A percentile compares a stretch with the other conserved stretches of the same genome.
These are phyloP conservation scores for Saccostrea glomerata DNA, from an alignment of 1,140 invertebrate genomes.

Conservation along the genomic window DNA sequence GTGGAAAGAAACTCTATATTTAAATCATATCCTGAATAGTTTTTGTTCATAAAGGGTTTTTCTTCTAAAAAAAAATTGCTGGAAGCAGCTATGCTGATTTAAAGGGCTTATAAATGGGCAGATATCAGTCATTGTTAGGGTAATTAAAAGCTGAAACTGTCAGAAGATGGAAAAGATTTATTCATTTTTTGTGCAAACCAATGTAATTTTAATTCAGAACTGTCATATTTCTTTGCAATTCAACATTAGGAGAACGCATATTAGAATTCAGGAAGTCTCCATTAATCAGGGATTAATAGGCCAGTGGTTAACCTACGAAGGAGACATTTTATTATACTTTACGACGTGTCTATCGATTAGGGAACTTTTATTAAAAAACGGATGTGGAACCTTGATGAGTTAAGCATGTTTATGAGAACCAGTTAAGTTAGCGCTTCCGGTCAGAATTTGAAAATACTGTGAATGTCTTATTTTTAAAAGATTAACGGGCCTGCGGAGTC, in stretches of 20 bases:
- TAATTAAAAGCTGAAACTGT: not conserved
- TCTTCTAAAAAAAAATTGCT: too few species aligned
- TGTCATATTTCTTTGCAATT: not conserved
- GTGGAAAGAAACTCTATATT: too few species aligned
- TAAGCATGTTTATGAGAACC: not conserved
- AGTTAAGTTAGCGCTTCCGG: conserved; percentile 24
- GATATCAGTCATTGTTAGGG: not conserved
- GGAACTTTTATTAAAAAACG: not conserved
- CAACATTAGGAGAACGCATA: not conserved
- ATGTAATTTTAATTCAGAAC: not conserved
- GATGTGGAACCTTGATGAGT: not conserved
- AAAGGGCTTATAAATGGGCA: not conserved
- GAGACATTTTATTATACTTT: conserved; percentile 5
- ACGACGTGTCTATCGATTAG: conserved; percentile 1
- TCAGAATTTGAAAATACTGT: not conserved
- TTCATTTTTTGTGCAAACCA: not conserved
- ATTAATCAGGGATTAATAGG: not conserved
- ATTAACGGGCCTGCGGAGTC: too few species aligned
- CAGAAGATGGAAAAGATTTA: not conserved
- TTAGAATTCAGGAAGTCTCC: not conserved
- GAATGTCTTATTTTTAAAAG: not conserved
- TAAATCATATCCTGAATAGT: too few species aligned
- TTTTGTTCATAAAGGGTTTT: too few species aligned
- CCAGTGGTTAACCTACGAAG: conserved; percentile 7
- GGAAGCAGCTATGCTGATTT: not conserved